Evolutionary conservation across 2,797 vertebrate species (phyloP).

Genomic region (Parambassis ranga): DNA sequence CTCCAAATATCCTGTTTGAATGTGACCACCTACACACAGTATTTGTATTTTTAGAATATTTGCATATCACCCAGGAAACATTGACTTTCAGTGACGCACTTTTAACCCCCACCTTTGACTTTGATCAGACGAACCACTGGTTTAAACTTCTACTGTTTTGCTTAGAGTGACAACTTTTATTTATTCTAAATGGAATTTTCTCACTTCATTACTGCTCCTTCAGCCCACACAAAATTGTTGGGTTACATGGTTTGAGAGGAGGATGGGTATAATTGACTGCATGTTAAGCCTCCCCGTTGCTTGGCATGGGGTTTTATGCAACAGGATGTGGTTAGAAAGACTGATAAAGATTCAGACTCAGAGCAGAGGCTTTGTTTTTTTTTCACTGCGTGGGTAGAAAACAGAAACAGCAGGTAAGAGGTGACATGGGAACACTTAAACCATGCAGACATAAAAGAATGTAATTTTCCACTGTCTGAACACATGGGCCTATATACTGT

Average conservation of each 20-base stretch:
- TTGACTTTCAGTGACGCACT: conserved; percentile 42
- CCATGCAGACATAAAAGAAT: conserved; percentile 22
- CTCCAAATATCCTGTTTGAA: not conserved
- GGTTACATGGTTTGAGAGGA: conserved; percentile 20
- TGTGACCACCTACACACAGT: conserved; percentile 7
- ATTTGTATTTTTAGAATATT: conserved; percentile 59
- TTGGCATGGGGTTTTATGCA: conserved; percentile 64
- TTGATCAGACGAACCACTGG: conserved; percentile 6
- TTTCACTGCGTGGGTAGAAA: conserved; percentile 58
- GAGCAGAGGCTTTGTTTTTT: conserved; percentile 56
- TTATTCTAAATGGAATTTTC: conserved; percentile 61
- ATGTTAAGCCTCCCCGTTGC: conserved; percentile 52
- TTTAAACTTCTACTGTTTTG: conserved; percentile 13
- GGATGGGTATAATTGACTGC: conserved; percentile 44
- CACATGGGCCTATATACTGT: not conserved
- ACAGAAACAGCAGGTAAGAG: conserved; percentile 56
- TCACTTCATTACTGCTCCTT: conserved; percentile 31
- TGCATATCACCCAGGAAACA: conserved; percentile 54
- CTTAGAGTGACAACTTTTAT: conserved; percentile 22
- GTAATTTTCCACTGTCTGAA: conserved; percentile 29
- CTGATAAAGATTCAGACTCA: conserved; percentile 73
- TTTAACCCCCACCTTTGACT: conserved; percentile 16
- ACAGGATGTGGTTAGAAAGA: conserved; percentile 80
- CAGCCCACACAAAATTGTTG: conserved; percentile 53
- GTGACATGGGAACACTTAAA: conserved; percentile 33